Percentiles rank a stretch among this genome's conserved stretches.
These are phyloP conservation scores for Typhlomys cinereus DNA, from an alignment of 2,113 vertebrate genomes.

Conservation along the genomic window DNA sequence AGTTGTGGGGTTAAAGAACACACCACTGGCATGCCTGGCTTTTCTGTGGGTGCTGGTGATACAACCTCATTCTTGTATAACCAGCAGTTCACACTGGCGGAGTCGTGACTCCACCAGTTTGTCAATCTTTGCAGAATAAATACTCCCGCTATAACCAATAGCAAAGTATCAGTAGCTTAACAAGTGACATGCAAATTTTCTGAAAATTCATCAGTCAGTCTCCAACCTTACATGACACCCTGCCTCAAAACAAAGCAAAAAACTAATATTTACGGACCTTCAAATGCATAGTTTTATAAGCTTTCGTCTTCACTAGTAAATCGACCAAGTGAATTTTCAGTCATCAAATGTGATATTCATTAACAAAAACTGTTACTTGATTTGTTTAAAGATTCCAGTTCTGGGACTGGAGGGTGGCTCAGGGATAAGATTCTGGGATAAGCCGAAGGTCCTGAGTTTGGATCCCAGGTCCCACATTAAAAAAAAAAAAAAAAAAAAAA, in stretches of 20 bases:
- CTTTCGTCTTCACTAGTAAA: background rate
- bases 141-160: background rate
- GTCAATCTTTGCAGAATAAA: background rate
- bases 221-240: background rate
- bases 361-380: background rate
- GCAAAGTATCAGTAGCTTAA: background rate
- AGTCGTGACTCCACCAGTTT: too few species aligned
- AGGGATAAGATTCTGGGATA: too few species aligned
- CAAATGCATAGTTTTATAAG: constrained; percentile 3
- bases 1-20: too few species aligned
- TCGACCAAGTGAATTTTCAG: background rate
- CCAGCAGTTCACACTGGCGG: too few species aligned
- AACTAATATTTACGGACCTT: background rate
- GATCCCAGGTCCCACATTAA: too few species aligned
- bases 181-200: background rate
- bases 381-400: background rate
- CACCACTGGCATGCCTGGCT: too few species aligned
- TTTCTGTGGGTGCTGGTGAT: too few species aligned
- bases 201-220: background rate
- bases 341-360: background rate
- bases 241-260: background rate
- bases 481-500: too few species aligned
- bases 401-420: too few species aligned
- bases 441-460: too few species aligned
- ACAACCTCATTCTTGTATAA: too few species aligned